Percentiles rank a stretch among this genome's conserved stretches.
Conservation (phyloP, 2,888 invertebrate genomes). For the Boloria selene region DNA sequence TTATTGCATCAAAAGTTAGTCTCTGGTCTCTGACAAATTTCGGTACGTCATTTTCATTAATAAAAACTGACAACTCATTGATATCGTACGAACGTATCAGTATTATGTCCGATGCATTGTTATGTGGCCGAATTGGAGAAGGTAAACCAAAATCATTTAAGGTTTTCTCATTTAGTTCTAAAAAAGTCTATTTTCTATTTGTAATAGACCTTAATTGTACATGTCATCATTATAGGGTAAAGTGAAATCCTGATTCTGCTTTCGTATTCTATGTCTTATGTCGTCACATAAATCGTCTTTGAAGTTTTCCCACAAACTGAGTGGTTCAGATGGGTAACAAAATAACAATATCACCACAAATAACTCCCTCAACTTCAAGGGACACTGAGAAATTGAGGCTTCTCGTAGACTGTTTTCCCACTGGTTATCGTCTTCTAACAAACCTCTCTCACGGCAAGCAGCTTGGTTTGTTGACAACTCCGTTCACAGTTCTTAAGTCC, state of each 20-base stretch:
- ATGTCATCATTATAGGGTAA: conserved; percentile 14
- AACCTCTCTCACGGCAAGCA: conserved; percentile 39
- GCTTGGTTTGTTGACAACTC: conserved; percentile 40
- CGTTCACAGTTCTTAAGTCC: conserved; percentile 42
- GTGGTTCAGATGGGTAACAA: conserved; percentile 37
- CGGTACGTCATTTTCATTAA: conserved; percentile 36
- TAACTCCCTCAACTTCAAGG: conserved; percentile 38
- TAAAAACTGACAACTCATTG: conserved; percentile 32
- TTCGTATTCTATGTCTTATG: conserved; percentile 32
- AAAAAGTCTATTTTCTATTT: conserved; percentile 40
- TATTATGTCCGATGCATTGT: conserved; percentile 29
- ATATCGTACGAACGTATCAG: conserved; percentile 35
- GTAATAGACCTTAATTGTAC: conserved; percentile 21
- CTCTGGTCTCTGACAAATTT: conserved; percentile 40
- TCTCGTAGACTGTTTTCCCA: conserved; percentile 33
- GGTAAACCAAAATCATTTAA: conserved; percentile 42
- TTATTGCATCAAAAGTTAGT: conserved; percentile 35
- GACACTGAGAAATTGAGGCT: conserved; percentile 34
- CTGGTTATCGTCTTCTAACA: conserved; percentile 27
- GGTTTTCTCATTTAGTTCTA: conserved; percentile 38
- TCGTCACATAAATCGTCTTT: conserved; percentile 25
- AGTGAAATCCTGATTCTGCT: conserved; percentile 29
- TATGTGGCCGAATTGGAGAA: conserved; percentile 35
- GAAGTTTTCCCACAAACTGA: conserved; percentile 21
- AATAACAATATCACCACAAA: conserved; percentile 43